phyloP scores from a whole-genome alignment of 2,113 vertebrate genomes.

The Tupaia tana region DNA sequence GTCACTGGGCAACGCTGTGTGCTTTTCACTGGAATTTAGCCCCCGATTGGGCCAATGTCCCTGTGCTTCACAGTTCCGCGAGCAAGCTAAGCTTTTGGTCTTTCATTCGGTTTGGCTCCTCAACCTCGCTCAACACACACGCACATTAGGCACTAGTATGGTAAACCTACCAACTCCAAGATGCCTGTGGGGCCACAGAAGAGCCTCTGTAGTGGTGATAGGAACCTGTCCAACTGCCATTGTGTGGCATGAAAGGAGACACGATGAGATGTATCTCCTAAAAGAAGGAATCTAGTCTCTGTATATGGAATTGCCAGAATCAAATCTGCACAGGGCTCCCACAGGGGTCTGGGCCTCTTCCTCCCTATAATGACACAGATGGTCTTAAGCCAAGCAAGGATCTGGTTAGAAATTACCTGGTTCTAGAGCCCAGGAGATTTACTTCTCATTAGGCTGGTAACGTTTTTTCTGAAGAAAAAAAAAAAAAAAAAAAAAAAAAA shows the following conservation, averaged over 20 bases:
- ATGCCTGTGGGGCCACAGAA: not conserved
- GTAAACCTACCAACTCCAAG: not conserved
- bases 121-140: not conserved
- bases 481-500: not conserved
- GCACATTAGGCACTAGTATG: fast-evolving
- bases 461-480: not conserved
- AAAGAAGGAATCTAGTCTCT: not conserved
- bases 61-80: not conserved
- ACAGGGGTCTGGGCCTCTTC: fast-evolving
- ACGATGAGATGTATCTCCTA: fast-evolving
- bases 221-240: not conserved
- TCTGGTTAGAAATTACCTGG: not conserved
- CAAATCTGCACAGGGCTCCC: not conserved
- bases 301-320: not conserved
- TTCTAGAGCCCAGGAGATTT: not conserved
- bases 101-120: not conserved
- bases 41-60: fast-evolving
- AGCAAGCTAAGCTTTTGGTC: not conserved
- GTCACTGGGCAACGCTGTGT: not conserved
- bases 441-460: not conserved
- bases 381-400: not conserved
- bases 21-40: not conserved
- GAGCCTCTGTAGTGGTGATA: fast-evolving
- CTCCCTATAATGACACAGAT: not conserved
- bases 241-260: not conserved